Conservation (phyloP, 1,140 invertebrate species). For the Streblospio benedicti region DNA sequence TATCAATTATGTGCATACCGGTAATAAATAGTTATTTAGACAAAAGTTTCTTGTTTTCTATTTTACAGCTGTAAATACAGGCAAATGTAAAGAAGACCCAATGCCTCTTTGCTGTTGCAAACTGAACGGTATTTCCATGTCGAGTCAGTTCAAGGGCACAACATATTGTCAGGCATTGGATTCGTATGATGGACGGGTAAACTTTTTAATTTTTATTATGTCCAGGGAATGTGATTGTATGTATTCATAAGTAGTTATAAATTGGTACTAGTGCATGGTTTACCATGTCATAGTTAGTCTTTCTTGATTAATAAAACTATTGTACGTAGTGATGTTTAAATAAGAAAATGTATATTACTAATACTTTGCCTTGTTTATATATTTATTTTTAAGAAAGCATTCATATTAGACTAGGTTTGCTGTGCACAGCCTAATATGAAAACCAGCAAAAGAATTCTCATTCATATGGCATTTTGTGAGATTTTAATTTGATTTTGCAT, state of each 20-base stretch:
- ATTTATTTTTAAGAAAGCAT: background rate
- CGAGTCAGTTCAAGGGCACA: slow-evolving; percentile 24
- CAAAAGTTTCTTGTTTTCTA: too few species aligned
- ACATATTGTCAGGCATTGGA: slow-evolving; percentile 64
- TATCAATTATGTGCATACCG: too few species aligned
- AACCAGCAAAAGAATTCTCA: too few species aligned
- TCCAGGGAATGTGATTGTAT: background rate
- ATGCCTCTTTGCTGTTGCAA: slow-evolving; percentile 43
- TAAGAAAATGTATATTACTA: background rate
- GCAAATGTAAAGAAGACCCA: slow-evolving; percentile 28
- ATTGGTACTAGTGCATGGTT: background rate
- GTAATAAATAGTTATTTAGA: too few species aligned
- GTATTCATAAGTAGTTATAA: background rate
- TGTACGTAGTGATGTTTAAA: background rate
- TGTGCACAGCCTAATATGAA: background rate
- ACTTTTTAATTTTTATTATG: background rate
- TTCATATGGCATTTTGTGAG: background rate
- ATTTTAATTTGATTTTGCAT: too few species aligned
- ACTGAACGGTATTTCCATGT: slow-evolving; percentile 36
- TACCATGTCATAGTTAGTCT: too few species aligned
- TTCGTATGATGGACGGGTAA: slow-evolving; percentile 61
- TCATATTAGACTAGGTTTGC: background rate
- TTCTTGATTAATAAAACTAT: background rate
- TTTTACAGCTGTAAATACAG: slow-evolving; percentile 18
- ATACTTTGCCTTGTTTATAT: background rate